Conservation (phyloP, 92 coral and sea anemone genomes). For the Bergia puertoricense region DNA sequence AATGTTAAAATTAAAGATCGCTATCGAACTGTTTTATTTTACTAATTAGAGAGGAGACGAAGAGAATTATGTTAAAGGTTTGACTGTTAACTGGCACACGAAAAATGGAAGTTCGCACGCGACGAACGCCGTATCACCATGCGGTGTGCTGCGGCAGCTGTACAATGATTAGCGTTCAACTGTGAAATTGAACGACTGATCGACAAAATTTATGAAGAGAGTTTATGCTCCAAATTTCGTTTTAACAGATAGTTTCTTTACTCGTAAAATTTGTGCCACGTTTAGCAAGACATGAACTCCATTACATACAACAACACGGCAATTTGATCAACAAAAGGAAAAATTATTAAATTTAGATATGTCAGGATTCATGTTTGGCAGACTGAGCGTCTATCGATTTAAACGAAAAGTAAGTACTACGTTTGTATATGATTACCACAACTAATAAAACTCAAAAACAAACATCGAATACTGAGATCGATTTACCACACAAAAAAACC, state of each 20-base stretch:
- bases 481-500: neutral
- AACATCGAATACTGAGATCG: no score
- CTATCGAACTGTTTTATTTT: neutral
- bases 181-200: neutral
- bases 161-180: neutral
- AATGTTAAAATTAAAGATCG: neutral
- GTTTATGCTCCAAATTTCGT: neutral
- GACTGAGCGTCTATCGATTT: no score
- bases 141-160: neutral
- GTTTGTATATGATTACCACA: no score
- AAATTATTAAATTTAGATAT: no score
- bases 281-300: neutral
- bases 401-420: no score
- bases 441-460: neutral
- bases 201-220: neutral
- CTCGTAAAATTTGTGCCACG: neutral
- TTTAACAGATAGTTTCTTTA: neutral
- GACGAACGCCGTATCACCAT: neutral
- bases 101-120: neutral
- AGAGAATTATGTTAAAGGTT: no score
- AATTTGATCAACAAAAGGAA: neutral
- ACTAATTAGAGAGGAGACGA: neutral
- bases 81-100: neutral
- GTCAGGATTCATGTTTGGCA: no score
- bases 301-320: neutral